Percentiles rank a stretch among this genome's conserved stretches.
Evolutionary conservation across 2,888 invertebrate species (phyloP).

Genomic region (Caenorhabditis plicata): DNA sequence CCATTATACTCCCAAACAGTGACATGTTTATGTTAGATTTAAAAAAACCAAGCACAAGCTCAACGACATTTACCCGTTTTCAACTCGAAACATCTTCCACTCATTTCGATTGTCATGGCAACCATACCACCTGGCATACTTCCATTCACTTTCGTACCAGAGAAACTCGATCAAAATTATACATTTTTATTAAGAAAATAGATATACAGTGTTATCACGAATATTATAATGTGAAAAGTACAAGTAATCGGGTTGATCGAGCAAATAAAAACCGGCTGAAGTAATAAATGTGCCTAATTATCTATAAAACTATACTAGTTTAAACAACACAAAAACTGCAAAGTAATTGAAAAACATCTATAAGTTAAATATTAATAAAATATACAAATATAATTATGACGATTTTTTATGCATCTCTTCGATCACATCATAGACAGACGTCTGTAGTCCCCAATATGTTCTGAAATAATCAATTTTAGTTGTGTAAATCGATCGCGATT

Average conservation of each 20-base stretch:
- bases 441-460: conserved; percentile 37
- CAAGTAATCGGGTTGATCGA: no score
- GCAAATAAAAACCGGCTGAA: no score
- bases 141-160: background rate
- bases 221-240: no score
- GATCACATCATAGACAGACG: conserved; percentile 40
- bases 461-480: no score
- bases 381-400: no score
- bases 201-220: no score
- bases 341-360: no score
- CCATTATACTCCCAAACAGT: conserved; percentile 35
- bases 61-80: background rate
- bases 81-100: conserved; percentile 1
- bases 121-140: conserved; percentile 12
- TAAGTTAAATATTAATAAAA: no score
- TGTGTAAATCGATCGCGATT: no score
- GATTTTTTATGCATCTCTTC: conserved; percentile 20
- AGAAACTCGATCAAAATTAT: background rate
- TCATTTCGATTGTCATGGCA: conserved; percentile 12
- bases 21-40: conserved; percentile 24
- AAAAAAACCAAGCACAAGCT: no score
- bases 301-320: conserved; percentile 3
- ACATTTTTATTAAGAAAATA: no score
- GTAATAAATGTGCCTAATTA: no score
- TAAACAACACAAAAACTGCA: background rate